phyloP scores from a whole-genome alignment of 1,140 invertebrate species.

The Tribolium castaneum region DNA sequence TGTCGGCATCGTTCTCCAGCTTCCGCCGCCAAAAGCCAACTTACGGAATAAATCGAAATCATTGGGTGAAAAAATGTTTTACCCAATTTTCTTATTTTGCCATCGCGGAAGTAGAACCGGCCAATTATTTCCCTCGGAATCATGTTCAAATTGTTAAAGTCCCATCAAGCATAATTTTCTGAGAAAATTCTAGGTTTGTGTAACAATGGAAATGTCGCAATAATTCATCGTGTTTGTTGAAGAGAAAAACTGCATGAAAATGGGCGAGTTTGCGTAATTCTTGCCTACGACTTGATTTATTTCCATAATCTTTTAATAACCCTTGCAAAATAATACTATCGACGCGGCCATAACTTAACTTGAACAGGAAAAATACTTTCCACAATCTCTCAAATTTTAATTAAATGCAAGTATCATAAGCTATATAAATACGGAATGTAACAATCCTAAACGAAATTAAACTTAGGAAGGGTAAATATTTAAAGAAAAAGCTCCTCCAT shows the following conservation, averaged over 20 bases:
- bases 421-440: neutral
- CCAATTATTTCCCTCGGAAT: neutral
- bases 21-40: conserved; percentile 10
- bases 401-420: neutral
- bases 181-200: conserved; percentile 10
- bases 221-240: conserved; percentile 23
- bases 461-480: neutral
- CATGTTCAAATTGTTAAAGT: neutral
- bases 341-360: neutral
- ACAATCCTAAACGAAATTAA: neutral
- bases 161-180: conserved; percentile 12
- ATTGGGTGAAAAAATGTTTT: no score
- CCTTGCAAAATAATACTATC: neutral
- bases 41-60: neutral
- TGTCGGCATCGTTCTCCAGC: conserved; percentile 20
- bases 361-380: neutral
- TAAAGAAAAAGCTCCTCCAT: conserved; percentile 4
- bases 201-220: conserved; percentile 12
- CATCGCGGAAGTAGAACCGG: neutral
- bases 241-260: conserved; percentile 24
- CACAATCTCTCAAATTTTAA: neutral
- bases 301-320: conserved; percentile 25
- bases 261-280: conserved; percentile 20
- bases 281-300: conserved; percentile 25
- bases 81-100: neutral